Evolutionary conservation across 35 echinoderm and acorn worm species (phyloP), one percentile per base, ranked within the genome.

Genomic region (Hemicentrotus pulcherrimus): DNA sequence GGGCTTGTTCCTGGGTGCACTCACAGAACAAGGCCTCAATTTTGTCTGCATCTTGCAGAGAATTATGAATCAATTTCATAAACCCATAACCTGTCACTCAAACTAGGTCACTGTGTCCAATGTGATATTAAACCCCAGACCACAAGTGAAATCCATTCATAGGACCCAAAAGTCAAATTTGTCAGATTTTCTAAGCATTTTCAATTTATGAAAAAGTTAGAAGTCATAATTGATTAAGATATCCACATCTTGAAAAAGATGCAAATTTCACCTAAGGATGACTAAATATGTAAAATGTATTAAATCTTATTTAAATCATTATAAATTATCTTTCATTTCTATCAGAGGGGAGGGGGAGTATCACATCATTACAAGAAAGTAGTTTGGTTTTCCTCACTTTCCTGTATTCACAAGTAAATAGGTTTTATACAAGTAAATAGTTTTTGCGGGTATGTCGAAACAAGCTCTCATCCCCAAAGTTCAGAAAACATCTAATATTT

Each of bases 21-120:
- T 78, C 65, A 78, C 18, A 78, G 65, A 78, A 78, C 65, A 78
- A 78, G 65, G 65, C 4, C 19, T 78, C 65, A 78, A 78, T 78
- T 78, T 78, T 78, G 65, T 78, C 19, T 8, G 6, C 22, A 8
- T 78, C 65, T 78, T 78, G 0, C 19, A 28, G 28, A 78, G 65
- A 78, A 78, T 78, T 78, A 78, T 78, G 65, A 78, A 78, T 78
- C 65, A 78, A 78, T 78, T 78, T 78, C 65, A 78, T 78, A 78
- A n/a, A n/a, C 22, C 8, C 65, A 6, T 28, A 78, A 22, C 65
- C 65, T 78, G 65, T 78, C 65, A 78, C 28, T 78, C 65, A 78
- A 78, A 78, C 22, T 78, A n/a, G 65, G 65, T 78, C 65, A 78
- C 65, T 28, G 65, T 78, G 28, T n/a, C 19, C 65, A 78, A 78